Conservation (phyloP, 2,113 vertebrate species). For the Phylloscopus trochiloides region DNA sequence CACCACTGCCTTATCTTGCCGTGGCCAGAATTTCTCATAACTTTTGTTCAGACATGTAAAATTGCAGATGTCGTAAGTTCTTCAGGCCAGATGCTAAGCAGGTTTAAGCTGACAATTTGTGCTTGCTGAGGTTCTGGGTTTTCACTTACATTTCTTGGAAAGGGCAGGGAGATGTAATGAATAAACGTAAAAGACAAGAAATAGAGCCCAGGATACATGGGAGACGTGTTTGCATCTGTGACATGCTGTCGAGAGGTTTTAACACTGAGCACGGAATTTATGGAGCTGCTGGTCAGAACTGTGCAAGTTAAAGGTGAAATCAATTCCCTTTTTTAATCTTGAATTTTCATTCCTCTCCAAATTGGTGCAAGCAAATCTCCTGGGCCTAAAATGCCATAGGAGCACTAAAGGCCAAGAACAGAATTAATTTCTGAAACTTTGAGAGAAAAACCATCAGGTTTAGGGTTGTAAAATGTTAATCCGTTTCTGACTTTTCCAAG, state of each 20-base stretch:
- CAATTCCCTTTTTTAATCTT: constrained; percentile 13
- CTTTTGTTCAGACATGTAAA: not conserved
- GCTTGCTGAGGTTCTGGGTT: not conserved
- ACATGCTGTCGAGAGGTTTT: not conserved
- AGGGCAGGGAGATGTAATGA: not conserved
- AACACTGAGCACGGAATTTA: not conserved
- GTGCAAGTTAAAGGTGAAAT: constrained; percentile 42
- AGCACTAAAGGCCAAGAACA: not conserved
- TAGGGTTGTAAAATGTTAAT: constrained; percentile 20
- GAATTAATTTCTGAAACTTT: constrained; percentile 44
- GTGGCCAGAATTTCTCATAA: not conserved
- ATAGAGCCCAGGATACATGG: not conserved
- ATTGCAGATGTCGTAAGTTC: not conserved
- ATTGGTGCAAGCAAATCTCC: not conserved
- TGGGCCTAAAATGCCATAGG: constrained; percentile 7
- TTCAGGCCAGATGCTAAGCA: not conserved
- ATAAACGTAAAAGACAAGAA: not conserved
- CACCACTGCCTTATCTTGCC: not conserved
- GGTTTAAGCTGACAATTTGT: not conserved
- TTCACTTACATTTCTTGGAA: not conserved
- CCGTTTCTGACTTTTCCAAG: not conserved
- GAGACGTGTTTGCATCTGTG: not conserved
- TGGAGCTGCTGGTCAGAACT: constrained; percentile 23
- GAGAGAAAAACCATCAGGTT: not conserved
- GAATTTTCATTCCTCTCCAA: constrained; percentile 28